phyloP scores from a whole-genome alignment of 2,888 invertebrate genomes.

The Ypsolopha scabrella region DNA sequence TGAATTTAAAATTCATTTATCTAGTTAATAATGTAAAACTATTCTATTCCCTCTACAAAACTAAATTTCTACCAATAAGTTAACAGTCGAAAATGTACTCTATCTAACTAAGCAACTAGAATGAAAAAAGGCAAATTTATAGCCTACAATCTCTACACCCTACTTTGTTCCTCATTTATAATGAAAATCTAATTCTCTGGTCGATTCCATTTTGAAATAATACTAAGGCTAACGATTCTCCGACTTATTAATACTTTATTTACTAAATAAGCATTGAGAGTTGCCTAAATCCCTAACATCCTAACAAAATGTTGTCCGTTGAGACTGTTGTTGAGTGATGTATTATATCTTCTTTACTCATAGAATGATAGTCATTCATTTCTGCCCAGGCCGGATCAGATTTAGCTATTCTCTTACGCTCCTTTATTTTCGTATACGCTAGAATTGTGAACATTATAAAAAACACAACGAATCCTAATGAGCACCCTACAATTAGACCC shows the following conservation, averaged over 20 bases:
- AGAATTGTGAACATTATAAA: conserved; percentile 59
- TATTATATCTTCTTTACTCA: conserved; percentile 59
- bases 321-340: conserved; percentile 56
- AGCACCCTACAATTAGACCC: conserved; percentile 60
- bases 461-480: conserved; percentile 55
- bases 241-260: background rate
- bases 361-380: conserved; percentile 61
- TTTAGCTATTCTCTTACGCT: conserved; percentile 58
- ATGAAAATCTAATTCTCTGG: conserved; percentile 3
- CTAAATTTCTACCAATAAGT: conserved; percentile 25
- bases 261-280: background rate
- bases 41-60: conserved; percentile 12
- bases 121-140: conserved; percentile 17
- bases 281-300: conserved; percentile 14
- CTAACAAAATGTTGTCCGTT: conserved; percentile 61
- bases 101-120: conserved; percentile 24
- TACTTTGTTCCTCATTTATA: conserved; percentile 1
- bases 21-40: conserved; percentile 13
- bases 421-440: conserved; percentile 59
- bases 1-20: background rate
- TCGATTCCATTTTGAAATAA: conserved; percentile 1
- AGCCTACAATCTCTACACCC: conserved; percentile 10
- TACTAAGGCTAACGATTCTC: background rate
- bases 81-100: conserved; percentile 24
- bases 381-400: conserved; percentile 59